Evolutionary conservation across 2,888 invertebrate genomes (phyloP).

Genomic region (Exephanes ischioxanthus): DNA sequence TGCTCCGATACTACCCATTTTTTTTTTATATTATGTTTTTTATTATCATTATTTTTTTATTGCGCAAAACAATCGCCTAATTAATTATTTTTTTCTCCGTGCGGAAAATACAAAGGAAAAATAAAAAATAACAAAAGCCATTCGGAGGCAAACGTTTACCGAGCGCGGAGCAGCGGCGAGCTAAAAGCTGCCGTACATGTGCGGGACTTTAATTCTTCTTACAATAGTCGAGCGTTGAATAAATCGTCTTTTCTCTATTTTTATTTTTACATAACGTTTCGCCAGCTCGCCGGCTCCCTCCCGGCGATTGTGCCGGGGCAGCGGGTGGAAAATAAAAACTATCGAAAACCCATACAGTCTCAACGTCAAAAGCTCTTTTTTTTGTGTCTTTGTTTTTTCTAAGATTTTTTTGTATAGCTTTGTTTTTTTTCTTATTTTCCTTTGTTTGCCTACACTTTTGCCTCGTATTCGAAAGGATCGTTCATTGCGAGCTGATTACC

Average conservation of each 20-base stretch:
- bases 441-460: conserved; percentile 9
- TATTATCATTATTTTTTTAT: conserved; percentile 1
- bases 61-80: conserved; percentile 15
- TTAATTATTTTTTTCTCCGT: conserved; percentile 2
- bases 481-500: conserved; percentile 60
- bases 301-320: background rate
- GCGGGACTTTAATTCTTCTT: conserved; percentile 23
- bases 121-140: conserved; percentile 15
- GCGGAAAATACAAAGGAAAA: background rate
- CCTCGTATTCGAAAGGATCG: conserved; percentile 27
- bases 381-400: background rate
- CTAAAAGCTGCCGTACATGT: background rate
- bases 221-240: conserved; percentile 48
- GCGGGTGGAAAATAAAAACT: conserved; percentile 7
- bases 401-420: background rate
- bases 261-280: conserved; percentile 14
- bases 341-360: conserved; percentile 4
- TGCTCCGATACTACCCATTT: background rate
- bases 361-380: conserved; percentile 21
- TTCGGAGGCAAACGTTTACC: conserved; percentile 16
- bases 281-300: background rate
- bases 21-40: conserved; percentile 7
- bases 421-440: background rate
- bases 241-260: conserved; percentile 34
- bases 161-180: background rate